phyloP scores from a whole-genome alignment of 2,888 invertebrate species.

The Aelia acuminata region DNA sequence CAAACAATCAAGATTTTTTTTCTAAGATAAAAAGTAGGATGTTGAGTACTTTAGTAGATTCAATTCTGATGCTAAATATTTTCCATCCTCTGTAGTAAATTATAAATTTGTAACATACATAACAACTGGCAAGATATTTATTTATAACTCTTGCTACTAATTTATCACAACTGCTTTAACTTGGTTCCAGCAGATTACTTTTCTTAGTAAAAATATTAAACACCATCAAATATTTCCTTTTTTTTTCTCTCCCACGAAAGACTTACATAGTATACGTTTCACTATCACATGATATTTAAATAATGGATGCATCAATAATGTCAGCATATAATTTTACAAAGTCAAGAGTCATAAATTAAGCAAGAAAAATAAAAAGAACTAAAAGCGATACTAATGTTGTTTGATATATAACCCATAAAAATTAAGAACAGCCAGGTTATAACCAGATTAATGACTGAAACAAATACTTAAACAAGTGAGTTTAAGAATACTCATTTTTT shows the following conservation, averaged over 20 bases:
- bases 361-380: neutral
- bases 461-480: neutral
- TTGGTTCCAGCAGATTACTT: neutral
- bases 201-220: neutral
- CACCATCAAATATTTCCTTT: neutral
- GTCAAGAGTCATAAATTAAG: neutral
- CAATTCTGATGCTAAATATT: neutral
- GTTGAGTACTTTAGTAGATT: neutral
- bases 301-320: neutral
- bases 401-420: neutral
- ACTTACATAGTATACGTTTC: neutral
- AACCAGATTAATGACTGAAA: neutral
- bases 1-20: neutral
- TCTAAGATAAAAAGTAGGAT: neutral
- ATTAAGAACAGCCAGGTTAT: neutral
- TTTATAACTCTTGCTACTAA: neutral
- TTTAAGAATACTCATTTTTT: neutral
- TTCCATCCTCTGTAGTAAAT: neutral
- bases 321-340: neutral
- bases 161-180: neutral
- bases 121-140: neutral
- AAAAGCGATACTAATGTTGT: neutral
- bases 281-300: neutral
- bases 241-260: neutral
- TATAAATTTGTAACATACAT: neutral